These are phyloP conservation scores for Microdon myrmicae DNA, from an alignment of 2,888 invertebrate species.

Conservation along the genomic window DNA sequence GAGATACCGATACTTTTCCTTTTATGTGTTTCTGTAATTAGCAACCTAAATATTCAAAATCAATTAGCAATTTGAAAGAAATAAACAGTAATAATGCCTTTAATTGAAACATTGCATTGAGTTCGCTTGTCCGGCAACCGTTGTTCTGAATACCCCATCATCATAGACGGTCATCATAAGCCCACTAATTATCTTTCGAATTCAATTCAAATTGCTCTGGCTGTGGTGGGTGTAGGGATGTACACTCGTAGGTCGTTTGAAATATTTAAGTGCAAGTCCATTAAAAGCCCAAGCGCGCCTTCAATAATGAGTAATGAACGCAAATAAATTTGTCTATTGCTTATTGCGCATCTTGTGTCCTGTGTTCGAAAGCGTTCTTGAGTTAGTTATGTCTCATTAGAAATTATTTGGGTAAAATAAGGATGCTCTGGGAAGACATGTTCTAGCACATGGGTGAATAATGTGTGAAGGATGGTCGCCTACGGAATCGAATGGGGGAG, in stretches of 20 bases:
- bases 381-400: no score
- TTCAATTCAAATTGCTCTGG: no score
- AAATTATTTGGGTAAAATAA: no score
- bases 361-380: no score
- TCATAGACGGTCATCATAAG: background rate
- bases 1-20: background rate
- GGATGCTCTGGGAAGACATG: no score
- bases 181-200: constrained; percentile 27
- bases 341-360: background rate
- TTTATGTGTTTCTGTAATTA: constrained; percentile 23
- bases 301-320: constrained; percentile 48
- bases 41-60: constrained; percentile 47
- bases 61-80: constrained; percentile 52
- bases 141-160: background rate
- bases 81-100: constrained; percentile 52
- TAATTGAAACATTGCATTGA: constrained; percentile 49
- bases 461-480: no score
- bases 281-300: constrained; percentile 48
- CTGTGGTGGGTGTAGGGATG: background rate
- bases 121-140: background rate
- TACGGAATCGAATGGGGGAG: no score
- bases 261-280: constrained; percentile 46
- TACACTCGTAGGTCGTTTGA: background rate
- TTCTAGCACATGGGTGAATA: no score
- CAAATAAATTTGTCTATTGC: constrained; percentile 35